Base-by-base conservation (phyloP, 2,888 invertebrate species). In the Spisula subtruncata region DNA sequence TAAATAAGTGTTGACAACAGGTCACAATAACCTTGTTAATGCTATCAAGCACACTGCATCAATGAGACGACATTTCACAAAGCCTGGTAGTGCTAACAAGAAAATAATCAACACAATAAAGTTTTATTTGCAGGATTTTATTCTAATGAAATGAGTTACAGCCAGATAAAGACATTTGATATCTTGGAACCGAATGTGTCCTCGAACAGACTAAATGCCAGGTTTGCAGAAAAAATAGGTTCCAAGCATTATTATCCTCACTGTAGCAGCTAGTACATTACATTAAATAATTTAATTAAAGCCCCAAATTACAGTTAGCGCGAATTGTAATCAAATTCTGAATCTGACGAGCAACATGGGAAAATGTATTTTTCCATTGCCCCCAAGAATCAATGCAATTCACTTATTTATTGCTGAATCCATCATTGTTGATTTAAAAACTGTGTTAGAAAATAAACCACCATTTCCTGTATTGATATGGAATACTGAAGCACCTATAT, bases 201-300 rank as follows among this genome's bases (percentile, higher is more conserved):
- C n/a, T n/a, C 25, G 20, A 51, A 51, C 60, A n/a, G 60, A 20
- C 60, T 66, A 66, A 66, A 66, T 66, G 60, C 60, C 60, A 66
- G n/a, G n/a, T 66, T 66, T 66, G n/a, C 60, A 66, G 60, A 66
- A 66, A 66, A 66, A 66, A 25, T 66, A 60, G 18, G 60, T 66
- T 66, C 25, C 60, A 25, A 66, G 25, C 25, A 66, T 66, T n/a
- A 25, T n/a, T n/a, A 25, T 10, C 25, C 60, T 66, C 60, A 66
- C 25, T 66, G 25, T n/a, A 25, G 25, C 60, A 66, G n/a, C n/a
- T n/a, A n/a, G 25, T 66, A 66, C 60, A 66, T 66, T 66, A 66
- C 60, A 66, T 66, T 66, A 66, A 66, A 66, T 66, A 66, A 66
- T 66, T 66, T 66, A 66, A 66, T 66, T 25, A 66, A 66, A 66